These are phyloP conservation scores for Nematopogon swammerdamellus DNA, from an alignment of 2,888 invertebrate genomes.

Conservation along the genomic window DNA sequence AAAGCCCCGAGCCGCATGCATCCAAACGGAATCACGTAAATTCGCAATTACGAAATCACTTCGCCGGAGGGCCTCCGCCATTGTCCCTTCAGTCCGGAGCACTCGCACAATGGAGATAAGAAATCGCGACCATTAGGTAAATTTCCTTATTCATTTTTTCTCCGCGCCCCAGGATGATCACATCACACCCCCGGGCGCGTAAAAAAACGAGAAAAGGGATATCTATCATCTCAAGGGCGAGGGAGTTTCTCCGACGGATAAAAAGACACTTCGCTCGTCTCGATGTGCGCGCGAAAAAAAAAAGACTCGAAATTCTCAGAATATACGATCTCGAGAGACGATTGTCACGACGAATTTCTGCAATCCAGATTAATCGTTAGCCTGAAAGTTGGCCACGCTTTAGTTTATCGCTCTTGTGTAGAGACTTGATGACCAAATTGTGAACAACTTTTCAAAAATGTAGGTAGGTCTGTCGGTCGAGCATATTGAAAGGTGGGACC, in stretches of 20 bases:
- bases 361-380: neutral
- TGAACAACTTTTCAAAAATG: too few species aligned
- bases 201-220: slow-evolving; percentile 37
- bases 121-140: slow-evolving; percentile 55
- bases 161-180: slow-evolving; percentile 37
- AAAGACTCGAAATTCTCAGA: neutral
- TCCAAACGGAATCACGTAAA: neutral
- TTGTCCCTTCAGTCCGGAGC: neutral
- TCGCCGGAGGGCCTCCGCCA: neutral
- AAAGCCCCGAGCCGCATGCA: neutral
- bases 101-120: slow-evolving; percentile 38
- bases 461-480: too few species aligned
- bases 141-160: slow-evolving; percentile 57
- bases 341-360: neutral
- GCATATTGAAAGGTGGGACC: too few species aligned
- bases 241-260: neutral
- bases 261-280: neutral
- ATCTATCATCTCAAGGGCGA: slow-evolving; percentile 35
- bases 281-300: neutral
- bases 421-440: too few species aligned
- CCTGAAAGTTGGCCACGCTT: neutral
- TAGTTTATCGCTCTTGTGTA: too few species aligned
- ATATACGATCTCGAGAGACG: neutral
- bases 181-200: slow-evolving; percentile 17
- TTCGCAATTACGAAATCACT: neutral